Evolutionary conservation across 2,113 vertebrate species (phyloP), one percentile per base, ranked within the genome.

Genomic region (Tenrec ecaudatus): DNA sequence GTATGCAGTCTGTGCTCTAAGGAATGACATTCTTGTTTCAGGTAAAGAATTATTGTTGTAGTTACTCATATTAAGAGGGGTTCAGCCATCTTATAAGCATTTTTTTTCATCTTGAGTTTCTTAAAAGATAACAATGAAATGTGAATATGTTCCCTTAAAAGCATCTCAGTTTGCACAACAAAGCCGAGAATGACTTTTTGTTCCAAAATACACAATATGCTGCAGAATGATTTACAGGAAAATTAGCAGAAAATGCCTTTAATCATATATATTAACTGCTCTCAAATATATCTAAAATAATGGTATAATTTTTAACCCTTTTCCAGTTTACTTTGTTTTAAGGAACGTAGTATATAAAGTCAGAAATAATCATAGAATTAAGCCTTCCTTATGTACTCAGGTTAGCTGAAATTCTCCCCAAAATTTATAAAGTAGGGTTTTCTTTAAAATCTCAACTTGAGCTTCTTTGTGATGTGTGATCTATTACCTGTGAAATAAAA

Each of bases 21-120:
- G 99, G 97, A 99, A 99, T 80, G 99, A 99, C 96, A 99, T 99
- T 89, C 98, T 99, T 89, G 99, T 99, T 95, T 99, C 99, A 98
- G 99, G 99, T 99, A 98, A 99, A 75, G 3, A 77, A 47, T 89
- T 86, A 69, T 53, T 92, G 11, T 0, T 85, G 1, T 90, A 83
- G 58, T 71, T 88, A 38, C 76, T 90, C 94, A 86, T 88, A 38
- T 90, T 86, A 69, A 86, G 77, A 86, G 62, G 14, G 66, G 15
- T 27, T 40, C 84, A 38, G n/a, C 23, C 79, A 22, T 88, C 53
- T 88, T 79, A 80, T 94, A 93, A 86, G 7, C 7, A 40, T 40
- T 40, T 40, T 40, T 40, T 40, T 40, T 40, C 7, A 40, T 40
- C 40, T 40, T 40, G 7, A 40, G 5, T 80, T 19, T 88, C 53